Evolutionary conservation across 2,797 vertebrate species (phyloP).

Genomic region (Apodemus agrarius): DNA sequence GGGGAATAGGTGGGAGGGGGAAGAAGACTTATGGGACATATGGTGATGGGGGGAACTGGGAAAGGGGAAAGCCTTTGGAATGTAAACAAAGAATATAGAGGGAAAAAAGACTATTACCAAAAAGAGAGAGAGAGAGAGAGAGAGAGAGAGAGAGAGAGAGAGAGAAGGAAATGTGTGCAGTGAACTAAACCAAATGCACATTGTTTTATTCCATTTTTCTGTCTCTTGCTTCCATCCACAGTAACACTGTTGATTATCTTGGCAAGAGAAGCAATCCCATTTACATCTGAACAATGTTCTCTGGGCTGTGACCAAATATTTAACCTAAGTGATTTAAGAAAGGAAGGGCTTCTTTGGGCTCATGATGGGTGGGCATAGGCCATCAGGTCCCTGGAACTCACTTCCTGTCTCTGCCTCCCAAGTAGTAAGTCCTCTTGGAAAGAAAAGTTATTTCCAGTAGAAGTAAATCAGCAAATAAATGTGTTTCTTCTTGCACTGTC

Average conservation of each 20-base stretch:
- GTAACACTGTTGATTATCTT: neutral
- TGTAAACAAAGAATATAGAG: no score
- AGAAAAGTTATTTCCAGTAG: neutral
- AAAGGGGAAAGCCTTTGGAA: no score
- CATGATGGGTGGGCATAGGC: neutral
- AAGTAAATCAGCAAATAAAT: neutral
- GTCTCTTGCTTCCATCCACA: neutral
- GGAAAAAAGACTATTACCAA: no score
- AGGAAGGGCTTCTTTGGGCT: neutral
- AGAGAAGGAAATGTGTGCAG: neutral
- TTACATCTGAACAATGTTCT: neutral
- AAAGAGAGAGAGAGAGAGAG: no score
- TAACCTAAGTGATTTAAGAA: no score
- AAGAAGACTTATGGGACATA: no score
- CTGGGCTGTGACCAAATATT: neutral
- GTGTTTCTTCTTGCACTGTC: neutral
- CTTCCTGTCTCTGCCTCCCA: neutral
- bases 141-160: no score
- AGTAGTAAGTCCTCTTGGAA: neutral
- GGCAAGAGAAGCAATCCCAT: neutral
- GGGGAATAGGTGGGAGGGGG: no score
- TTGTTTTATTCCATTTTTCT: constrained; percentile 27
- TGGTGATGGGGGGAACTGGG: no score
- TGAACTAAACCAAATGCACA: neutral
- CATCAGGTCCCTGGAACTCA: neutral